phyloP scores from a whole-genome alignment of 92 coral and sea anemone genomes.

The Virgularia gustaviana region DNA sequence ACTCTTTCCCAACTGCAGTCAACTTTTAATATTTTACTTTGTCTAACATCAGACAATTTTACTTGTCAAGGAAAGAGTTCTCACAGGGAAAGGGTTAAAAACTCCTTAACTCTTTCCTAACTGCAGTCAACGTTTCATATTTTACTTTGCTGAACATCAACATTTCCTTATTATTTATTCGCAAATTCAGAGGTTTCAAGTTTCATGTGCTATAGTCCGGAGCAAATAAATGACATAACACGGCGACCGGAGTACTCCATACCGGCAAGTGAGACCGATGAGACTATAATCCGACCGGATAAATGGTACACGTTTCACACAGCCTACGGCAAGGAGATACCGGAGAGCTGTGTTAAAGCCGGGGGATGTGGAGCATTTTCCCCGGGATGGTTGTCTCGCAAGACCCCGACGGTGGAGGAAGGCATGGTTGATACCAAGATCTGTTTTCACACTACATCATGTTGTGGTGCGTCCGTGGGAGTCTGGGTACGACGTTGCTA shows the following conservation, averaged over 20 bases:
- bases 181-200: too few relatives aligned
- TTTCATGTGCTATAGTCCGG: too few relatives aligned
- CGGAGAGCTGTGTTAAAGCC: neutral
- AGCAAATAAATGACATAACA: neutral
- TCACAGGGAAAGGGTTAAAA: too few relatives aligned
- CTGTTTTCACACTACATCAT: neutral
- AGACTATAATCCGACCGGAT: neutral
- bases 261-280: neutral
- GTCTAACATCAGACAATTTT: too few relatives aligned
- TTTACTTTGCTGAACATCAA: too few relatives aligned
- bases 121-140: too few relatives aligned
- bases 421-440: neutral
- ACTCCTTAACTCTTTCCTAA: too few relatives aligned
- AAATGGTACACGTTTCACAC: neutral
- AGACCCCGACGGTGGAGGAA: neutral
- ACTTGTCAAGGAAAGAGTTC: too few relatives aligned
- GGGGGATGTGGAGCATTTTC: neutral
- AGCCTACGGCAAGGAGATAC: neutral
- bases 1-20: too few relatives aligned
- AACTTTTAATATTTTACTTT: too few relatives aligned
- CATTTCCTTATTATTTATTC: too few relatives aligned
- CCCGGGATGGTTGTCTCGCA: neutral
- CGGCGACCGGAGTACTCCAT: neutral
- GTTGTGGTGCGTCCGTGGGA: neutral
- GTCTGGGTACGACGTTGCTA: conserved; percentile 3